Evolutionary conservation across 2,888 invertebrate genomes (phyloP), one percentile per base, ranked within the genome.

Genomic region (Drosophila mettleri): DNA sequence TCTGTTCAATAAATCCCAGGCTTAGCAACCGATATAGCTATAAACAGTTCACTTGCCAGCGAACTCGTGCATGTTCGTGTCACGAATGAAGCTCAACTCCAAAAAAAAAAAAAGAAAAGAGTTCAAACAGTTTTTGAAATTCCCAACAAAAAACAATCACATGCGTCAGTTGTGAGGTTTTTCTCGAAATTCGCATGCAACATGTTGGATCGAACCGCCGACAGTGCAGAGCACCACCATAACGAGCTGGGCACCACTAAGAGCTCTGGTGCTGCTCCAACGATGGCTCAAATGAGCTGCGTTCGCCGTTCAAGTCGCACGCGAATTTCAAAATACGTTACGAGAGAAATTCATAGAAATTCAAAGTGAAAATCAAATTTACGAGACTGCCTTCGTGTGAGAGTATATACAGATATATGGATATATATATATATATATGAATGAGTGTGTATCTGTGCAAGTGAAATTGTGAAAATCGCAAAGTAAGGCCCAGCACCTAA

Each of bases 401-500:
- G 45, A 57, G 59, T 55, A 55, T 59, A 31, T 48, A 14, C n/a
- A n/a, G n/a, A n/a, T 48, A 18, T 39, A 2, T n/a, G 24, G 3
- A 24, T 22, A 22, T 20, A 14, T 22, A 3, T 41, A n/a, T 4
- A 2, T 55, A 33, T 48, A 18, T 48, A 8, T 39, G 38, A 36
- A 52, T 64, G 43, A 48, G 55, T 59, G 57, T 59, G 41, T 52
- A 14, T 49, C 39, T 64, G 64, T 63, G 58, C 43, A 45, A 82
- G 88, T 85, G 88, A 80, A 80, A 80, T 82, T 82, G 80, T 76
- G 82, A 84, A 85, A 84, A 88, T 86, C 62, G 81, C 76, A 55
- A 80, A 80, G 78, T 69, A 41, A 71, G 43, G 59, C 60, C 57
- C 66, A 76, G 51, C 60, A 33, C 45, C 43, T 51, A 68, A 61